phyloP scores from a whole-genome alignment of 1,140 invertebrate species.

The Latrodectus geometricus region DNA sequence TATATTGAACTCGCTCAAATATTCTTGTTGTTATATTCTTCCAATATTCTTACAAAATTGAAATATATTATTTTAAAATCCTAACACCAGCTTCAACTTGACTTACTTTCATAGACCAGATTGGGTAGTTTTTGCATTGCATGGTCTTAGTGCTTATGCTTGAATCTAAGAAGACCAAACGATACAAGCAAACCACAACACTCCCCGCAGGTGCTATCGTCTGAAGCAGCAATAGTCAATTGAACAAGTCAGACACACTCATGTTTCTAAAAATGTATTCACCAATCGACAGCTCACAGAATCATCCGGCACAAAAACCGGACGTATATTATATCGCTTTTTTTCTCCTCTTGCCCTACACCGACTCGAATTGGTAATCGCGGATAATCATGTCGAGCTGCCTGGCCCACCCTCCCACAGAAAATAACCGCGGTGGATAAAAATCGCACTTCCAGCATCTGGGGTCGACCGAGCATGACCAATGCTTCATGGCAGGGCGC shows the following conservation, averaged over 20 bases:
- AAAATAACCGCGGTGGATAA: constrained; percentile 8
- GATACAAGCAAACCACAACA: too few relatives aligned
- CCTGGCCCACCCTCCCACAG: neutral
- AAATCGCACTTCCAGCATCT: constrained; percentile 38
- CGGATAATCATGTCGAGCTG: constrained; percentile 21
- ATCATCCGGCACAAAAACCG: neutral
- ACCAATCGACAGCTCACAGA: constrained; percentile 7
- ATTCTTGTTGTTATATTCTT: too few relatives aligned
- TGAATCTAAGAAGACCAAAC: too few relatives aligned
- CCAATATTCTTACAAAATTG: too few relatives aligned
- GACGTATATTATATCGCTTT: constrained; percentile 3
- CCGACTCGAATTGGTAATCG: constrained; percentile 31
- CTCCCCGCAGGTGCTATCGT: neutral
- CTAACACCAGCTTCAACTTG: too few relatives aligned
- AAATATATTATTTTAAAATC: too few relatives aligned
- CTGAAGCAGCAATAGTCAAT: neutral
- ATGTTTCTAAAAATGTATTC: neutral
- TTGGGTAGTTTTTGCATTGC: too few relatives aligned
- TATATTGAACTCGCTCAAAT: too few relatives aligned
- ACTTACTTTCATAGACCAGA: too few relatives aligned
- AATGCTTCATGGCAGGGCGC: constrained; percentile 15
- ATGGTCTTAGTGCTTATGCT: too few relatives aligned
- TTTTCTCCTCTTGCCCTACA: neutral
- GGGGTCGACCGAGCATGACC: constrained; percentile 22
- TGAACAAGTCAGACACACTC: neutral